phyloP scores from a whole-genome alignment of 1,140 invertebrate genomes.

The Arion vulgaris region DNA sequence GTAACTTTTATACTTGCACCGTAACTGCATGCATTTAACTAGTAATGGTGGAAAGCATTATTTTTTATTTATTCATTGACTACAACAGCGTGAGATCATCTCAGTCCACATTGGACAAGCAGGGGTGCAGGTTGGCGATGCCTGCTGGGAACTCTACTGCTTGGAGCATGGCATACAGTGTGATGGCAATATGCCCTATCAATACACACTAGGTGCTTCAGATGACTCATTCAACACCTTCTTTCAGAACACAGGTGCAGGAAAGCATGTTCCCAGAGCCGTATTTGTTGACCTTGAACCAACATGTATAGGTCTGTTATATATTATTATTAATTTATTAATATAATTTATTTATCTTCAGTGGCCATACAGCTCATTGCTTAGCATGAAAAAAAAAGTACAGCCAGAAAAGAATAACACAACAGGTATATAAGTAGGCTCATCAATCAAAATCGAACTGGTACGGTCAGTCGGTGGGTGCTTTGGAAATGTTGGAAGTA shows the following conservation, averaged over 20 bases:
- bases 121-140: slow-evolving; percentile 90
- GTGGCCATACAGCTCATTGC: no score
- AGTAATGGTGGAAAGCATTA: no score
- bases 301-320: slow-evolving; percentile 80
- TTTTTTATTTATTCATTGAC: neutral
- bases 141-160: slow-evolving; percentile 88
- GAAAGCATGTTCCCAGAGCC: slow-evolving; percentile 83
- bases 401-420: no score
- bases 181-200: slow-evolving; percentile 79
- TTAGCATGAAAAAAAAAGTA: no score
- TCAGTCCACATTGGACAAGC: slow-evolving; percentile 91
- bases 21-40: no score
- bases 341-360: neutral
- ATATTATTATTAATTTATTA: neutral
- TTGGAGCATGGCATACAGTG: slow-evolving; percentile 92
- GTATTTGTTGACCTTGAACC: slow-evolving; percentile 88
- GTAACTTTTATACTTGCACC: no score
- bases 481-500: no score
- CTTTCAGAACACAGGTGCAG: slow-evolving; percentile 85
- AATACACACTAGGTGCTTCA: slow-evolving; percentile 75
- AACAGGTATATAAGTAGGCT: no score
- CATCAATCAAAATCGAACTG: no score
- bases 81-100: slow-evolving; percentile 80
- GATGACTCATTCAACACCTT: slow-evolving; percentile 92
- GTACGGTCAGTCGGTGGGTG: no score